Evolutionary conservation across 2,888 invertebrate genomes (phyloP), one percentile per base, ranked within the genome.

Genomic region (Ecliptopera silaceata): DNA sequence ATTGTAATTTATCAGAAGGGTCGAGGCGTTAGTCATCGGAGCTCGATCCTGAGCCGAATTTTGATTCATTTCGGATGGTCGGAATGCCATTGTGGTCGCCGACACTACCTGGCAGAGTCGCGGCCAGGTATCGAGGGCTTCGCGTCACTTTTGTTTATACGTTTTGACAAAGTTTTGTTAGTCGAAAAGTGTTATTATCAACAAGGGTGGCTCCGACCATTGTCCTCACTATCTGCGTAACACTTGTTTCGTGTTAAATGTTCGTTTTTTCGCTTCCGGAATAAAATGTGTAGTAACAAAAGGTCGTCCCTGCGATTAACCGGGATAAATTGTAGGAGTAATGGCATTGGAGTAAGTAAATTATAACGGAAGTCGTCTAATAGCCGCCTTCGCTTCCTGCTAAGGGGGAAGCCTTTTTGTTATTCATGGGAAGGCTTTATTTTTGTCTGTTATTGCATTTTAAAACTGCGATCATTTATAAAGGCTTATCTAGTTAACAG

Each of bases 21-120:
- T 71, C 65, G 71, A 63, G 68, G 71, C 71, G 77, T 82, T 78
- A 79, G 77, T 83, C 80, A 81, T 77, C 77, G 76, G 63, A 65
- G 67, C 68, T 64, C 48, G 65, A 66, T 63, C 69, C 51, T 77
- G 79, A 75, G 73, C 68, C 79, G 84, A 86, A 82, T 86, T 88
- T 88, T 86, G 88, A 89, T 88, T 90, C 86, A 89, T 88, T 87
- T 87, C 80, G 82, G 79, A 84, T 86, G 85, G 68, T 72, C 79
- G 88, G 90, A 88, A 90, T 90, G 88, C 87, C 83, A 89, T 90
- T 89, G 88, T 88, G 72, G 72, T 69, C 72, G 80, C 80, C 82
- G 82, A 70, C 72, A 68, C 75, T 89, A 88, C 90, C 88, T 89
- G 88, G 70, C 73, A 70, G 68, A 71, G 67, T 69, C 68, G 72